Evolutionary conservation across 2,797 vertebrate species (phyloP).

Genomic region (Ctenopoma kingsleyae): DNA sequence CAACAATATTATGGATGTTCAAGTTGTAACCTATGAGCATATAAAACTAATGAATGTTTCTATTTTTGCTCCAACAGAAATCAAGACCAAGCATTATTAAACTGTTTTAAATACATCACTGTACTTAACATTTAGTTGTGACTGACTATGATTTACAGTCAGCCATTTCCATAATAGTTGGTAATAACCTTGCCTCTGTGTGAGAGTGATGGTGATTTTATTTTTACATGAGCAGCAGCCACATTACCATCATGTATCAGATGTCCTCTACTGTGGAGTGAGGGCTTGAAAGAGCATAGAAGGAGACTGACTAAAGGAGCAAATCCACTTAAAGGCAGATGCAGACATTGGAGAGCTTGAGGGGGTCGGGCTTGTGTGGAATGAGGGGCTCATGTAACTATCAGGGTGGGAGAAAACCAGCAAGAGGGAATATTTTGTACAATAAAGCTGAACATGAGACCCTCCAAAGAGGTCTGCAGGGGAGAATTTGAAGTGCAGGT

Average conservation of each 20-base stretch:
- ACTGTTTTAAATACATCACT: conserved; percentile 34
- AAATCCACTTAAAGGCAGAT: conserved; percentile 58
- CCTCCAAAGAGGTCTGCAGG: conserved; percentile 23
- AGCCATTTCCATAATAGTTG: conserved; percentile 55
- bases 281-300: conserved; percentile 49
- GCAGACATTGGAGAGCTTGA: conserved; percentile 52
- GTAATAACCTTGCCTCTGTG: conserved; percentile 63
- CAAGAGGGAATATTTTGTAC: conserved; percentile 15
- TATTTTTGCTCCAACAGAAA: conserved; percentile 42
- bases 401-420: background rate
- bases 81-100: conserved; percentile 14
- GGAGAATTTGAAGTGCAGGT: conserved; percentile 7
- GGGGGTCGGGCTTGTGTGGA: conserved; percentile 32
- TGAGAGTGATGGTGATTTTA: conserved; percentile 70
- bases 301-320: conserved; percentile 38
- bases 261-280: conserved; percentile 49
- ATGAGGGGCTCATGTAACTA: conserved; percentile 44
- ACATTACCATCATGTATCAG: conserved; percentile 71
- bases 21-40: conserved; percentile 15
- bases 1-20: conserved; percentile 17
- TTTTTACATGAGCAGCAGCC: conserved; percentile 74
- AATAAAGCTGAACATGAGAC: conserved; percentile 37
- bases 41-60: conserved; percentile 37
- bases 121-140: conserved; percentile 42
- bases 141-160: conserved; percentile 61